These are phyloP conservation scores for Drosophila athabasca DNA, from an alignment of 1,140 invertebrate species.

Conservation along the genomic window DNA sequence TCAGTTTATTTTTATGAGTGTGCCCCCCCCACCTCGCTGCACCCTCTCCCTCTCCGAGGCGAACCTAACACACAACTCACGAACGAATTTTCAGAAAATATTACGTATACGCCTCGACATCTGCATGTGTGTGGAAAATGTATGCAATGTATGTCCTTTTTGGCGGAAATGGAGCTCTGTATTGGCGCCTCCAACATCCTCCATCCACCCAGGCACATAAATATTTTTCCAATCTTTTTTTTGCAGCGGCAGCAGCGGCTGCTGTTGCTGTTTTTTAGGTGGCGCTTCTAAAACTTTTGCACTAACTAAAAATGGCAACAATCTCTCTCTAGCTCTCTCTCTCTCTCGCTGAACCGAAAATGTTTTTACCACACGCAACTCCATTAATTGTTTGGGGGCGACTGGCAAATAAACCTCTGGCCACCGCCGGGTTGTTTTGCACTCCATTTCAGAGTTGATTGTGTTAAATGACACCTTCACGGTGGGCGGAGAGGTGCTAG, in stretches of 20 bases:
- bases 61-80: conserved; percentile 27
- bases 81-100: conserved; percentile 47
- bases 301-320: conserved; percentile 23
- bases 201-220: too few relatives aligned
- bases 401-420: conserved; percentile 2
- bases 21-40: too few relatives aligned
- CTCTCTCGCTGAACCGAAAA: background rate
- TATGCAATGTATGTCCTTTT: conserved; percentile 32
- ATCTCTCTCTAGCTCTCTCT: too few relatives aligned
- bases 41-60: background rate
- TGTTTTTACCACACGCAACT: conserved; percentile 7
- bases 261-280: background rate
- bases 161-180: conserved; percentile 25
- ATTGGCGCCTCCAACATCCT: too few relatives aligned
- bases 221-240: conserved; percentile 2
- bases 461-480: background rate
- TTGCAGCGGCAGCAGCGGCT: too few relatives aligned
- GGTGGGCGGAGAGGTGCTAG: too few relatives aligned
- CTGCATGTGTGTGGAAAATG: conserved; percentile 31
- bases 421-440: background rate
- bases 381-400: conserved; percentile 49
- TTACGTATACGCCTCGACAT: conserved; percentile 54
- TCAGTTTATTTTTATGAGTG: conserved; percentile 42
- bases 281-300: conserved; percentile 29
- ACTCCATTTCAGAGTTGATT: conserved; percentile 6